Percentiles rank a stretch among this genome's conserved stretches.
Conservation (phyloP, 2,113 vertebrate species). For the Dipodomys spectabilis region DNA sequence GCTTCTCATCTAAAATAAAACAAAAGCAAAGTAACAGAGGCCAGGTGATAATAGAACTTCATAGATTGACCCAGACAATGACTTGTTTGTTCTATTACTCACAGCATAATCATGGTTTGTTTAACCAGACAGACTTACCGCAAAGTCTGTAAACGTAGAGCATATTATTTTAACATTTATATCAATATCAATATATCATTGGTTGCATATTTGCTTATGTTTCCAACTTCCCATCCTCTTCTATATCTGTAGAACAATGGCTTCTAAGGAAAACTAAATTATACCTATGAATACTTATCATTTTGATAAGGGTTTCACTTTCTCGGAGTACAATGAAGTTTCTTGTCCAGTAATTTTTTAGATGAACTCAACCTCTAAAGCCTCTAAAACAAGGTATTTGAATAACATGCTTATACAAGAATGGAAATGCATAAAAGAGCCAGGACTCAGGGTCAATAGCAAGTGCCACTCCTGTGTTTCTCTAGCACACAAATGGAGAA, state of each 20-base stretch:
- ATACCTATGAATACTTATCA: not conserved
- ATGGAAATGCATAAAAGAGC: not conserved
- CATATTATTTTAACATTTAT: not conserved
- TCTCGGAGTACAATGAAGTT: not conserved
- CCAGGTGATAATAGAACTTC: not conserved
- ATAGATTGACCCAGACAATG: not conserved
- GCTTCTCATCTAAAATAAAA: not conserved
- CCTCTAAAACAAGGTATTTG: not conserved
- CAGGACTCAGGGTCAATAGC: not conserved
- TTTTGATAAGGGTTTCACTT: conserved; percentile 13
- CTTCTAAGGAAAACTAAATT: not conserved
- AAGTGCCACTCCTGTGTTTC: not conserved
- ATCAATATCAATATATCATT: conserved; percentile 1
- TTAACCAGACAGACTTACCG: not conserved
- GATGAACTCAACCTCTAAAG: not conserved
- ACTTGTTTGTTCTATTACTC: not conserved
- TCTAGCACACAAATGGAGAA: not conserved
- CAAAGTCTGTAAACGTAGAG: not conserved
- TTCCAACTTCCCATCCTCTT: not conserved
- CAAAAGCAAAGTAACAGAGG: not conserved
- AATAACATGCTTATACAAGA: not conserved
- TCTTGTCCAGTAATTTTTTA: not conserved
- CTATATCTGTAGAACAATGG: not conserved
- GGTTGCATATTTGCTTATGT: not conserved
- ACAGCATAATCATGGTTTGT: not conserved